Percentiles rank a stretch among this genome's conserved stretches.
Evolutionary conservation across 2,797 vertebrate species (phyloP).

Genomic region (Cygnus olor): DNA sequence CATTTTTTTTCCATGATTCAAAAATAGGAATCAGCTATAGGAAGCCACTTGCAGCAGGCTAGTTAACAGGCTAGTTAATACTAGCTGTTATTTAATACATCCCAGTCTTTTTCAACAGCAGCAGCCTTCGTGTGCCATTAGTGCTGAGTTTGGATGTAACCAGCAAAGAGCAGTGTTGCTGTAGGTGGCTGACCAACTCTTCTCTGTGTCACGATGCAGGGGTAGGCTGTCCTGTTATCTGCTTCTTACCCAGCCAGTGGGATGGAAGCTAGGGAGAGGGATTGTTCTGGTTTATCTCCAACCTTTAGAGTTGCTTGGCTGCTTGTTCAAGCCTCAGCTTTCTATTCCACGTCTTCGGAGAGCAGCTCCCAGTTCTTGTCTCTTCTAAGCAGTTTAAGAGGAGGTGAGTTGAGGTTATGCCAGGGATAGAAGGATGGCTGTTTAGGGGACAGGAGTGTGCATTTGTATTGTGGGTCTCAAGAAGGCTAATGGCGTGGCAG

Average conservation of each 20-base stretch:
- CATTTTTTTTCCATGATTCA: neutral
- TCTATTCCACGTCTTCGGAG: neutral
- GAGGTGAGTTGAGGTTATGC: neutral
- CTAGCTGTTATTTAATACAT: fast-evolving
- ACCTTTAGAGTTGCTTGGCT: neutral
- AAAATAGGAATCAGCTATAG: neutral
- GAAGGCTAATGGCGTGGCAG: neutral
- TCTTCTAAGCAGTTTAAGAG: neutral
- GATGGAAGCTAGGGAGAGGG: neutral
- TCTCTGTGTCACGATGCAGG: neutral
- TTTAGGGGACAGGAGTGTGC: neutral
- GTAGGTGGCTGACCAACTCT: neutral
- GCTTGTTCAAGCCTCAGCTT: neutral
- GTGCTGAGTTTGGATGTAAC: neutral
- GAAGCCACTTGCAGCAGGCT: fast-evolving
- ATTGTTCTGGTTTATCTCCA: neutral
- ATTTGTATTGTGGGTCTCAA: neutral
- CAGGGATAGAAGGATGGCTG: neutral
- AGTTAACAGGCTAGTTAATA: too few species aligned
- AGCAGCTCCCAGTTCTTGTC: neutral
- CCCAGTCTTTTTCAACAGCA: fast-evolving
- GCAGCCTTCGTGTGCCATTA: fast-evolving
- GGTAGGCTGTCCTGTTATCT: neutral
- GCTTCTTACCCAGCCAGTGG: neutral
- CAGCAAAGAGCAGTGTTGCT: fast-evolving